phyloP scores from a whole-genome alignment of 2,888 invertebrate genomes.

The Drosophila tripunctata region DNA sequence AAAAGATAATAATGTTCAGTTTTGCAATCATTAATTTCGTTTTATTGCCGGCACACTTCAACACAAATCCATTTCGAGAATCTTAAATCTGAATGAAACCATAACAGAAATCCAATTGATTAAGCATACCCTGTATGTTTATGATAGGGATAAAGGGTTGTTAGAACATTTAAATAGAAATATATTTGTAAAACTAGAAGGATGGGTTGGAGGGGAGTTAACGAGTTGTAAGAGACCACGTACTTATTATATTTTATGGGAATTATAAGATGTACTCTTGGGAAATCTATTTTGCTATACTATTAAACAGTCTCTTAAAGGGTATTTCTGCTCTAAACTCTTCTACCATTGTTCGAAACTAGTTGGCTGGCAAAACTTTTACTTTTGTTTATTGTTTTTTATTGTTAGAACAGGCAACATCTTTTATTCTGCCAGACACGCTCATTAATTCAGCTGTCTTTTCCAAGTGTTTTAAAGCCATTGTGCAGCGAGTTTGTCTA shows the following conservation, averaged over 20 bases:
- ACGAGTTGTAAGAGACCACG: too few relatives aligned
- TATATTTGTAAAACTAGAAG: too few relatives aligned
- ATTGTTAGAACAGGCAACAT: conserved; percentile 35
- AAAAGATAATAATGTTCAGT: conserved; percentile 12
- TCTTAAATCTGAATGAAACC: conserved; percentile 26
- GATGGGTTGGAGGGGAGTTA: too few relatives aligned
- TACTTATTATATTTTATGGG: too few relatives aligned
- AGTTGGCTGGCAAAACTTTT: conserved; percentile 36
- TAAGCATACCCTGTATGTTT: conserved; percentile 14
- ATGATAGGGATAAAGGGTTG: background rate
- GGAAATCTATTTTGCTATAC: background rate
- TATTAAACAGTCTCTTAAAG: background rate
- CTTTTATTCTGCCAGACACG: conserved; percentile 42
- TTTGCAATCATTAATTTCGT: conserved; percentile 46
- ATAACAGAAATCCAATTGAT: conserved; percentile 25
- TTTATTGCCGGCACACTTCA: conserved; percentile 51
- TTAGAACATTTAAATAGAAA: too few relatives aligned
- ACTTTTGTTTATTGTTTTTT: conserved; percentile 37
- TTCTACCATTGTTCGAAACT: conserved; percentile 8
- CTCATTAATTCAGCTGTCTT: conserved; percentile 55
- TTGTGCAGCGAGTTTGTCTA: conserved; percentile 51
- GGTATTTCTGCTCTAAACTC: background rate
- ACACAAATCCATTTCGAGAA: conserved; percentile 28
- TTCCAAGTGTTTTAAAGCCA: conserved; percentile 26
- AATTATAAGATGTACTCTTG: too few relatives aligned